Evolutionary conservation across 1,140 invertebrate species (phyloP).

Genomic region (Eciton burchellii): DNA sequence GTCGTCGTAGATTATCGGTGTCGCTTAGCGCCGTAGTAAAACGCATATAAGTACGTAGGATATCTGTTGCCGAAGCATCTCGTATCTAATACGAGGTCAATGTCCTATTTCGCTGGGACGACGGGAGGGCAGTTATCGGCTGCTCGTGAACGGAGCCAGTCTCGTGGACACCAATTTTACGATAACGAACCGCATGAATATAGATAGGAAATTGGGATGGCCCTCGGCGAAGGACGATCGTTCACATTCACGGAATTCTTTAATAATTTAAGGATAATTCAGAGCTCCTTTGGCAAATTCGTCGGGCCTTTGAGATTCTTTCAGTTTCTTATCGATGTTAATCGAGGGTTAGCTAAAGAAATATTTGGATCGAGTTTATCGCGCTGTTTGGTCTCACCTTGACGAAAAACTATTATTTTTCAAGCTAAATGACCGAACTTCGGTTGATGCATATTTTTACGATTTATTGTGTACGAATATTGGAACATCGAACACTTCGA

Average conservation of each 20-base stretch:
- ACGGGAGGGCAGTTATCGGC: slow-evolving; percentile 15
- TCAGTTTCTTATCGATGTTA: background rate
- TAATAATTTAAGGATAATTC: slow-evolving; percentile 30
- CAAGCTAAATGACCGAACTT: no score
- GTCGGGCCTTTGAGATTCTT: background rate
- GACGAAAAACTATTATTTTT: no score
- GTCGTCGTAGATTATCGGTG: slow-evolving; percentile 56
- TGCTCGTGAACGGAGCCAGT: slow-evolving; percentile 36
- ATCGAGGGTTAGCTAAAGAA: background rate
- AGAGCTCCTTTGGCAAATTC: slow-evolving; percentile 1
- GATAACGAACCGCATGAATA: slow-evolving; percentile 64
- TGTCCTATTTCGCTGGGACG: slow-evolving; percentile 60
- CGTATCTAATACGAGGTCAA: slow-evolving; percentile 44
- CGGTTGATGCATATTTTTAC: no score
- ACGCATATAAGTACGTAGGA: slow-evolving; percentile 47
- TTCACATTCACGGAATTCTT: background rate
- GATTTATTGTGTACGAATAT: no score
- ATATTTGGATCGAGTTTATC: no score
- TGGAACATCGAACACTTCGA: no score
- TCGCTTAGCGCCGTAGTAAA: slow-evolving; percentile 56
- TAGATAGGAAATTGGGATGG: slow-evolving; percentile 57
- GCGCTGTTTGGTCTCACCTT: no score
- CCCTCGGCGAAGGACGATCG: slow-evolving; percentile 6
- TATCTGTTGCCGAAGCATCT: slow-evolving; percentile 35
- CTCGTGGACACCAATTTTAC: slow-evolving; percentile 62